phyloP scores from a whole-genome alignment of 2,797 vertebrate genomes.

The Spea hammondii region DNA sequence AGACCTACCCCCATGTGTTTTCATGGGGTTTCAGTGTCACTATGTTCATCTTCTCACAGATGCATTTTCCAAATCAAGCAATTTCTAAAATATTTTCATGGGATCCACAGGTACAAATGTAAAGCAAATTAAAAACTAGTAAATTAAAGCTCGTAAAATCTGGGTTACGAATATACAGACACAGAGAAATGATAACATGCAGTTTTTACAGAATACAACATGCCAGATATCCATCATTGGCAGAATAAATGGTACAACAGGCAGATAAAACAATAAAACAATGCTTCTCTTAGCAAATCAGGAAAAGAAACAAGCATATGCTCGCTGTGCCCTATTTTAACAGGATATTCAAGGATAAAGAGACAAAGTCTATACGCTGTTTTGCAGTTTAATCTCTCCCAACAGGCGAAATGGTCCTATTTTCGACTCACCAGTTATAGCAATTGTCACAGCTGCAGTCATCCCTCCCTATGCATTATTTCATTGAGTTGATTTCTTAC shows the following conservation, averaged over 20 bases:
- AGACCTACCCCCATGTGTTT: too few relatives aligned
- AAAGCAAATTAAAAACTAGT: too few relatives aligned
- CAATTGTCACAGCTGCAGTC: slow-evolving; percentile 45
- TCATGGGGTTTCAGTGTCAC: too few relatives aligned
- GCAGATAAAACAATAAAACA: slow-evolving; percentile 29
- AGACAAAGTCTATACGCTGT: slow-evolving; percentile 27
- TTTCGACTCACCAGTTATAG: slow-evolving; percentile 45
- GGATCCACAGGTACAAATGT: too few relatives aligned
- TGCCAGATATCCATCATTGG: background rate
- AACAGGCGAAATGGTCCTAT: slow-evolving; percentile 50
- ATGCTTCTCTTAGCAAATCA: slow-evolving; percentile 7
- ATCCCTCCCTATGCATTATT: slow-evolving; percentile 48
- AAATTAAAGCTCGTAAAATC: too few relatives aligned
- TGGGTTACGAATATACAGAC: too few relatives aligned
- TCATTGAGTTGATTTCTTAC: slow-evolving; percentile 49
- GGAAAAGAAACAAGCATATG: slow-evolving; percentile 27
- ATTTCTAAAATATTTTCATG: too few relatives aligned
- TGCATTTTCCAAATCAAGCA: too few relatives aligned
- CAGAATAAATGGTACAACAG: slow-evolving; percentile 11
- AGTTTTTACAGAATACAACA: background rate
- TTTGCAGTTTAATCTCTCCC: slow-evolving; percentile 49
- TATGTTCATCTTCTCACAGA: too few relatives aligned
- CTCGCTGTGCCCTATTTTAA: slow-evolving; percentile 50
- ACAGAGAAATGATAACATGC: background rate
- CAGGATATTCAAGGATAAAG: slow-evolving; percentile 41